Evolutionary conservation across 2,888 invertebrate genomes (phyloP).

Genomic region (Drosophila prostipennis): DNA sequence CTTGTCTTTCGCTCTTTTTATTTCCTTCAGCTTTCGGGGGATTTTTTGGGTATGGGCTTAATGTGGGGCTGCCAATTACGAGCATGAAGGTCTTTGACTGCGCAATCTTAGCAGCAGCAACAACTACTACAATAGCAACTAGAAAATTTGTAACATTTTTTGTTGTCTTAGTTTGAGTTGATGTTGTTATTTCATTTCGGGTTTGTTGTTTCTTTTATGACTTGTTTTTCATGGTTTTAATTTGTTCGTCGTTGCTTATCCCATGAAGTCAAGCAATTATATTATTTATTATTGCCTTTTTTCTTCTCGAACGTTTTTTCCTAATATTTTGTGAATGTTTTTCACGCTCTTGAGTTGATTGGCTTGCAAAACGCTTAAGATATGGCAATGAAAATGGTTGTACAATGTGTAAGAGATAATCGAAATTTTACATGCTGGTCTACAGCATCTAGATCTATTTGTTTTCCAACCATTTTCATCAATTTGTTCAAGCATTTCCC

Average conservation of each 20-base stretch:
- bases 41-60: constrained; percentile 45
- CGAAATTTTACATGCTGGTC: constrained; percentile 9
- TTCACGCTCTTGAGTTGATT: constrained; percentile 77
- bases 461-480: constrained; percentile 19
- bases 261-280: constrained; percentile 35
- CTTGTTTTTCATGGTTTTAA: constrained; percentile 76
- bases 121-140: constrained; percentile 23
- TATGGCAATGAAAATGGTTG: constrained; percentile 67
- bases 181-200: constrained; percentile 49
- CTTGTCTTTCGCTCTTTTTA: constrained; percentile 31
- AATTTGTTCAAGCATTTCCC: constrained; percentile 33
- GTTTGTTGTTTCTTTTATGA: constrained; percentile 55
- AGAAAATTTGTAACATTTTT: constrained; percentile 78
- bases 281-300: constrained; percentile 30
- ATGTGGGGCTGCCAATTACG: constrained; percentile 69
- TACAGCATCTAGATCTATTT: not conserved
- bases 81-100: constrained; percentile 78
- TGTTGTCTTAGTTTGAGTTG: constrained; percentile 43
- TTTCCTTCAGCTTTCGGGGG: constrained; percentile 4
- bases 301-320: constrained; percentile 50
- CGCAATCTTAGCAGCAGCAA: constrained; percentile 59
- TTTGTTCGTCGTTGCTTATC: constrained; percentile 61
- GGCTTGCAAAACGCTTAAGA: constrained; percentile 64
- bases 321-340: constrained; percentile 26
- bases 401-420: constrained; percentile 21